Conservation (phyloP, 1,140 invertebrate genomes). For the Drosophila murphyi region DNA sequence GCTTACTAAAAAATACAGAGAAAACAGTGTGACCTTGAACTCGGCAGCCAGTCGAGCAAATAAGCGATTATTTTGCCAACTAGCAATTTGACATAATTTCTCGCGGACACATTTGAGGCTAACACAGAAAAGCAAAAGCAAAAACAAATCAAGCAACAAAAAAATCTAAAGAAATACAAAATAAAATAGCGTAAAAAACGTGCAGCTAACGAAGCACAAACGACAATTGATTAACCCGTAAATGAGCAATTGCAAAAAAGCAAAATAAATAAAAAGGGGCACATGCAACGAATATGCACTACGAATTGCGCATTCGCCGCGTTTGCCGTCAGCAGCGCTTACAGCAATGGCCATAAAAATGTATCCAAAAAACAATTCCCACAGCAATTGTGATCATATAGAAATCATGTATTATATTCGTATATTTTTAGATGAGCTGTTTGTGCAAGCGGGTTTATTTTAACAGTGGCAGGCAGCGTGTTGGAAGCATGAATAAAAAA, state of each 20-base stretch:
- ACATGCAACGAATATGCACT: constrained; percentile 15
- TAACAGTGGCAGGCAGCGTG: too few relatives aligned
- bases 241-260: constrained; percentile 10
- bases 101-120: constrained; percentile 26
- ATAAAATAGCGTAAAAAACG: constrained; percentile 42
- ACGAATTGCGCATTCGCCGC: constrained; percentile 62
- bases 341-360: constrained; percentile 44
- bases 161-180: constrained; percentile 21
- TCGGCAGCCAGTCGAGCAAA: constrained; percentile 27
- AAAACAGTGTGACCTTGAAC: constrained; percentile 45
- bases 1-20: constrained; percentile 6
- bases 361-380: constrained; percentile 17
- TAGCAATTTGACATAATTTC: constrained; percentile 43
- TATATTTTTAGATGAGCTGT: constrained; percentile 1
- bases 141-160: constrained; percentile 37
- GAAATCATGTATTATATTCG: too few relatives aligned
- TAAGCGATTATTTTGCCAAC: constrained; percentile 40
- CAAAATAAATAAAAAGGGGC: constrained; percentile 1
- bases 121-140: constrained; percentile 28
- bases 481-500: too few relatives aligned
- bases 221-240: constrained; percentile 62
- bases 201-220: constrained; percentile 73
- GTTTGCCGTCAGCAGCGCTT: constrained; percentile 9
- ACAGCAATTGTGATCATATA: constrained; percentile 31
- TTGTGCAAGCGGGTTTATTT: neutral